Evolutionary conservation across 2,113 vertebrate genomes (phyloP).

Genomic region (Lynx canadensis): DNA sequence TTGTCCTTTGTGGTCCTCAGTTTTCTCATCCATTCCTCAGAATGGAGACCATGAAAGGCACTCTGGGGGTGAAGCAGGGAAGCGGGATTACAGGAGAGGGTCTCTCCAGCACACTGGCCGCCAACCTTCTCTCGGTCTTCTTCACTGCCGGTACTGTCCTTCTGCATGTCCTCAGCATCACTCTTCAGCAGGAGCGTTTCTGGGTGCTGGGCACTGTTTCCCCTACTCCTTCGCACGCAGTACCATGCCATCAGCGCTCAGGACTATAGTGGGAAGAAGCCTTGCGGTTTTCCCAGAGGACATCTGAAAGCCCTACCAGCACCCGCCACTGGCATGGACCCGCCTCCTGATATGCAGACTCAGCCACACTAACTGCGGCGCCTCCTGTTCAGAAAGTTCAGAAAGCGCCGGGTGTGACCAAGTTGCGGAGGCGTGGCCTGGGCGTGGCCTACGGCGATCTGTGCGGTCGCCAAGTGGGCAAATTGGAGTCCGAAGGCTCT

Average conservation of each 20-base stretch:
- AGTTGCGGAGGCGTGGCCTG: no score
- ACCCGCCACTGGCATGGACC: no score
- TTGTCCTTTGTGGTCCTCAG: neutral
- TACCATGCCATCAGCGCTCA: fast-evolving
- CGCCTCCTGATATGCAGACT: neutral
- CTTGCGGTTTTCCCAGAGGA: neutral
- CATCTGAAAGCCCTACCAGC: neutral
- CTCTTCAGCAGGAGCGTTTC: fast-evolving
- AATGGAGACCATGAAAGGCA: neutral
- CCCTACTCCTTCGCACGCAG: neutral
- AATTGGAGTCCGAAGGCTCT: neutral
- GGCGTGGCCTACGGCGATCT: fast-evolving
- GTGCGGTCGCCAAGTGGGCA: neutral
- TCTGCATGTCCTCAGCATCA: neutral
- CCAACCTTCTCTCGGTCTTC: neutral
- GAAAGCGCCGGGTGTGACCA: fast-evolving
- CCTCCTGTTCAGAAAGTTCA: no score
- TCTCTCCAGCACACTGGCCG: fast-evolving
- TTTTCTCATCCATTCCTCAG: neutral
- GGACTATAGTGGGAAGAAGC: neutral
- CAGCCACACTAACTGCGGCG: no score
- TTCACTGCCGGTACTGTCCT: neutral
- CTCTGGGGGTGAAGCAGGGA: neutral
- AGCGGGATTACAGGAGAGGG: neutral
- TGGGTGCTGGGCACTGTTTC: neutral